A percentile compares a stretch with the other conserved stretches of the same genome.
phyloP scores from a whole-genome alignment of 2,888 invertebrate genomes.

The Leptopilina myrica region DNA sequence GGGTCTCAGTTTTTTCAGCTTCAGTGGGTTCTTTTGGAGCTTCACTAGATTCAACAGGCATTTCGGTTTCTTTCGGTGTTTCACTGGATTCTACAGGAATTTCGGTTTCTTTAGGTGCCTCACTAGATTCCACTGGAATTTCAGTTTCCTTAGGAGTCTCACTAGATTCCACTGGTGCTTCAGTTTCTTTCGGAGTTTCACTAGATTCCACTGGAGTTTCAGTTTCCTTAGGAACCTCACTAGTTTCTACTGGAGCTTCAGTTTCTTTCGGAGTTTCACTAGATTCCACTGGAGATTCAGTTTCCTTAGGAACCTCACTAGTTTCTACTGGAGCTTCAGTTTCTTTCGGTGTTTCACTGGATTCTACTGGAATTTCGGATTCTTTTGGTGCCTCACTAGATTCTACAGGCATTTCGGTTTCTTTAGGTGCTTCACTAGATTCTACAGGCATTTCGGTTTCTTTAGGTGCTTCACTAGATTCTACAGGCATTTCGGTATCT shows the following conservation, averaged over 20 bases:
- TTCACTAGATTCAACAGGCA: neutral
- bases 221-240: neutral
- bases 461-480: constrained; percentile 40
- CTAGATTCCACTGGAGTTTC: neutral
- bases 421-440: no score
- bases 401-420: no score
- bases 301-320: constrained; percentile 30
- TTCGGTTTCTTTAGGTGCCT: constrained; percentile 45
- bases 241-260: neutral
- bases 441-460: neutral
- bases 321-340: constrained; percentile 36
- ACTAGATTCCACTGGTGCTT: constrained; percentile 37
- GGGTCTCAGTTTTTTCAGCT: constrained; percentile 24
- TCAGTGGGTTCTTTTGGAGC: neutral
- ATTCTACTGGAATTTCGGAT: constrained; percentile 7
- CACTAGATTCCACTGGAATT: constrained; percentile 35
- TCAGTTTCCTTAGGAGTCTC: constrained; percentile 47
- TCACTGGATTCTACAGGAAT: neutral
- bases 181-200: neutral
- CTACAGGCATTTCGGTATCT: constrained; percentile 39
- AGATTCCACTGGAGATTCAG: constrained; percentile 7
- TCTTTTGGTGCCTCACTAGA: no score
- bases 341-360: constrained; percentile 29
- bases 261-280: neutral
- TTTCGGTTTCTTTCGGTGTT: neutral